phyloP scores from a whole-genome alignment of 2,888 invertebrate genomes.

The Drosophila koepferae region DNA sequence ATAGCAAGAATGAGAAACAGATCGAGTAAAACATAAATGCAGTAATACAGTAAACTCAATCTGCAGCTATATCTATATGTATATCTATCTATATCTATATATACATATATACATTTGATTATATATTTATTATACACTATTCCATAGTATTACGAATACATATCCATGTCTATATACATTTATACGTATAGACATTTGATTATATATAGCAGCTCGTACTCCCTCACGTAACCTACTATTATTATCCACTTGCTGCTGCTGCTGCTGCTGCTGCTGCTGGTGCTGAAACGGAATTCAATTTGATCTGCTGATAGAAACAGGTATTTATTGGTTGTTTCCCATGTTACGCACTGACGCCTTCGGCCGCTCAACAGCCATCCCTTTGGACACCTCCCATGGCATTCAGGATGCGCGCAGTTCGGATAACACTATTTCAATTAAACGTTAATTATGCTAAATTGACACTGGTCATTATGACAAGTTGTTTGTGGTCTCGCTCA shows the following conservation, averaged over 20 bases:
- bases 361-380: background rate
- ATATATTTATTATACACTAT: no score
- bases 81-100: no score
- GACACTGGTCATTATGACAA: slow-evolving; percentile 75
- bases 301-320: slow-evolving; percentile 4
- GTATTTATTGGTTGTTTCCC: background rate
- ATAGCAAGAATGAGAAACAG: no score
- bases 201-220: background rate
- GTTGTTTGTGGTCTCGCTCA: slow-evolving; percentile 41
- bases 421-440: slow-evolving; percentile 65
- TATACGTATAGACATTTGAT: background rate
- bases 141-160: no score
- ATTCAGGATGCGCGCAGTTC: slow-evolving; percentile 7
- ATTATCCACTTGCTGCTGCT: slow-evolving; percentile 1
- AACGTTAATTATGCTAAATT: slow-evolving; percentile 76
- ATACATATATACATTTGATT: background rate
- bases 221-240: background rate
- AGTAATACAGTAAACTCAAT: no score
- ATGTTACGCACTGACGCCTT: slow-evolving; percentile 60
- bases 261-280: background rate
- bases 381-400: background rate
- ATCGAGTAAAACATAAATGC: no score
- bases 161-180: background rate
- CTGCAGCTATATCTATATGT: no score
- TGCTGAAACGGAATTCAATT: background rate